These are phyloP conservation scores for Rhagologus leucostigma DNA, from an alignment of 2,113 vertebrate species.

Conservation along the genomic window DNA sequence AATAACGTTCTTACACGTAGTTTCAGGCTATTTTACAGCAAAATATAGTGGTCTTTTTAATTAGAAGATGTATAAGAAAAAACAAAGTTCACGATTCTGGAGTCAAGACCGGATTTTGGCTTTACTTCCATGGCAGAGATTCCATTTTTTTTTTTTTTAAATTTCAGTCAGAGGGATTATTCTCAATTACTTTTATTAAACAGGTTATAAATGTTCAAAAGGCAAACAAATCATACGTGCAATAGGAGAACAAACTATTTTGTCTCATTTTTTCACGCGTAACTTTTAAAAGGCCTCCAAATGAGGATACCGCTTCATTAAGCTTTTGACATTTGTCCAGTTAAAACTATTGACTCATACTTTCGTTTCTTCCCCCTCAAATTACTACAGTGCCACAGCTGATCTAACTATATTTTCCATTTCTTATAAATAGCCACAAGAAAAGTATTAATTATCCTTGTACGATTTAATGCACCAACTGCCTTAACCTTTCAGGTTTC, in stretches of 20 bases:
- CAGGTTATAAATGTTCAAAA: not conserved
- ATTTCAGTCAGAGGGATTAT: not conserved
- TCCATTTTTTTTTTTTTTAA: not conserved
- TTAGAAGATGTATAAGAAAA: not conserved
- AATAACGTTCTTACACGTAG: not conserved
- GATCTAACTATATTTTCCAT: conserved; percentile 94
- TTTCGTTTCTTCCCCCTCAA: conserved; percentile 82
- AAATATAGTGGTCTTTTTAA: not conserved
- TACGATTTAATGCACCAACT: conserved; percentile 99
- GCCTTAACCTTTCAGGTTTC: conserved; percentile 99
- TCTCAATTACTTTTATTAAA: not conserved
- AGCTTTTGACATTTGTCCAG: conserved; percentile 81
- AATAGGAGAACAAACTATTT: conserved; percentile 50
- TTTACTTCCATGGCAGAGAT: not conserved
- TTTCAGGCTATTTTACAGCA: conserved; percentile 13
- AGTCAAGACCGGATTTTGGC: not conserved
- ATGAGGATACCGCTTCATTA: conserved; percentile 74
- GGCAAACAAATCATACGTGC: conserved; percentile 19
- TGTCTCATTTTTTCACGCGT: conserved; percentile 15
- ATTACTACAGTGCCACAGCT: conserved; percentile 89
- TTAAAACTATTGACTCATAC: conserved; percentile 84
- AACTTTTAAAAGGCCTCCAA: conserved; percentile 71
- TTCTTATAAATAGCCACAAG: conserved; percentile 99
- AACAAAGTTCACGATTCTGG: not conserved
- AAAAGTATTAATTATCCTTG: conserved; percentile 99